A percentile compares a stretch with the other conserved stretches of the same genome.
Evolutionary conservation across 2,888 invertebrate species (phyloP).

Genomic region (Lucinisca nassula): DNA sequence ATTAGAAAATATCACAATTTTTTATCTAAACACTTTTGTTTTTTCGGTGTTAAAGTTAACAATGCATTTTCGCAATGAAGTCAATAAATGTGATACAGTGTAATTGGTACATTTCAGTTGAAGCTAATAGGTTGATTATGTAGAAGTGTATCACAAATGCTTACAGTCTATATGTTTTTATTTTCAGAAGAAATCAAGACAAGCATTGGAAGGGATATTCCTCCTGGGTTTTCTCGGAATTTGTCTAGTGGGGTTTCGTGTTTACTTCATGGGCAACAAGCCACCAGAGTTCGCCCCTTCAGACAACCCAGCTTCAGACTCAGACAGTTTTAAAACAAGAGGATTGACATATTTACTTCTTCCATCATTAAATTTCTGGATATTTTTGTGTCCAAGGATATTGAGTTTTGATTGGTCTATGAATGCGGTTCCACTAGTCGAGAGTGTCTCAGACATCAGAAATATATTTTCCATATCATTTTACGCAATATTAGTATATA

Average conservation of each 20-base stretch:
- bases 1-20: too few relatives aligned
- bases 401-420: slow-evolving; percentile 99
- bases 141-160: neutral
- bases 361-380: slow-evolving; percentile 96
- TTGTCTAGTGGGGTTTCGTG: slow-evolving; percentile 92
- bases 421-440: slow-evolving; percentile 97
- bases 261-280: slow-evolving; percentile 92
- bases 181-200: slow-evolving; percentile 76
- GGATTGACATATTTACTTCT: slow-evolving; percentile 97
- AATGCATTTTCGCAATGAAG: too few relatives aligned
- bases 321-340: slow-evolving; percentile 93
- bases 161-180: neutral
- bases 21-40: too few relatives aligned
- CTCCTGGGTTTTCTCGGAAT: slow-evolving; percentile 91
- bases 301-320: slow-evolving; percentile 98
- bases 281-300: slow-evolving; percentile 96
- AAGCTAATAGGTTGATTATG: too few relatives aligned
- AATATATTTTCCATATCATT: slow-evolving; percentile 93
- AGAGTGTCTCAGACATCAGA: slow-evolving; percentile 93
- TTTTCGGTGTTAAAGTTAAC: too few relatives aligned
- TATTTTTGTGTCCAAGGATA: slow-evolving; percentile 95
- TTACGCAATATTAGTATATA: slow-evolving; percentile 89
- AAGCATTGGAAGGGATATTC: slow-evolving; percentile 86
- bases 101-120: too few relatives aligned
- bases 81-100: too few relatives aligned